Base-by-base conservation (phyloP, 2,888 invertebrate species). In the Nasonia oneida region DNA sequence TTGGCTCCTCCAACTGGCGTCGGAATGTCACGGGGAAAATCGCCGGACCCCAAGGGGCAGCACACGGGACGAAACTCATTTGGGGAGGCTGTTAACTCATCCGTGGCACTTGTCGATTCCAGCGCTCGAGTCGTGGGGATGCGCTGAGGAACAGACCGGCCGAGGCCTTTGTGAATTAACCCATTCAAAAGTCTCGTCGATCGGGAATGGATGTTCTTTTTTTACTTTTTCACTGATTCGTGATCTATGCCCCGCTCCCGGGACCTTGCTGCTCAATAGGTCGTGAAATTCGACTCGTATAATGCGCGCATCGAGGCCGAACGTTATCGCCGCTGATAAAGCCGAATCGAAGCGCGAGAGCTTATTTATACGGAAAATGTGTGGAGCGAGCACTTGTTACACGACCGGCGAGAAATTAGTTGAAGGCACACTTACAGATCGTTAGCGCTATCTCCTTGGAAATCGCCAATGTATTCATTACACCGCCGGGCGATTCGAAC, bases 11-110 rank as follows among this genome's bases (percentile, higher is more conserved):
- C 74, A 79, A 74, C 81, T 85, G 78, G 61, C 71, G 81, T 77
- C 15, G 86, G 76, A 86, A 86, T 86, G 77, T 81, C 77, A 86
- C 81, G 50, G 53, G 53, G 85, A 83, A 86, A 74, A 70, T 81
- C 84, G 76, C 57, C 47, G 61, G 33, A 39, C 74, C 64, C 61
- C 47, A 75, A 64, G 76, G 71, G 74, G 77, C 84, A 70, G 37
- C 29, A 53, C 42, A 76, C 42, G 81, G 53, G 70, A 4, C 57
- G 76, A 83, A 87, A 84, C 84, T 84, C 87, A 87, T 87, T 87
- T 82, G 77, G 83, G 79, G 74, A 81, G 61, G 64, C 83, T 84
- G 86, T 86, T 70, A 84, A 84, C 79, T 82, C 87, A 79, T 81
- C 84, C 79, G 50, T 80, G 53, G 75, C 81, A 87, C 87, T 87